These are phyloP conservation scores for Sylvicapra grimmia DNA, from an alignment of 2,113 vertebrate species.

Conservation along the genomic window DNA sequence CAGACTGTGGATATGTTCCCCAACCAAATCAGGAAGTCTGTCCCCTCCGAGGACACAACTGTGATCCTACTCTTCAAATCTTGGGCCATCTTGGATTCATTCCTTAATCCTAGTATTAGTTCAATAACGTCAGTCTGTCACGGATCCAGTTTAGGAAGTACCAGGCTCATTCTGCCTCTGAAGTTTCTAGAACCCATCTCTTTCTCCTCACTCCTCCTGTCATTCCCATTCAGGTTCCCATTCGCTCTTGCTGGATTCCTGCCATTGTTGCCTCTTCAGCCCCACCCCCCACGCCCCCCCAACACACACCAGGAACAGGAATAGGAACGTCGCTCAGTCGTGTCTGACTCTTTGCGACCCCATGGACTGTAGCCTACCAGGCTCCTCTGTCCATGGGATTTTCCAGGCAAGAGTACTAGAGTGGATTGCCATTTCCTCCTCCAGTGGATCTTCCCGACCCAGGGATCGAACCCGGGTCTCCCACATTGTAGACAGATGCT, in stretches of 20 bases:
- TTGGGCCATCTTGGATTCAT: neutral
- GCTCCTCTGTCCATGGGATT: too few species aligned
- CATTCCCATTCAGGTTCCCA: neutral
- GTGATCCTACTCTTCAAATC: neutral
- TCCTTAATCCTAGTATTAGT: neutral
- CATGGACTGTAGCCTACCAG: too few species aligned
- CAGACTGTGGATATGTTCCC: neutral
- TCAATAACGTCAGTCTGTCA: neutral
- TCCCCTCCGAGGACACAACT: neutral
- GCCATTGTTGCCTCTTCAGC: neutral
- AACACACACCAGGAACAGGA: neutral
- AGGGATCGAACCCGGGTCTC: too few species aligned
- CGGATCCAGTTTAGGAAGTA: neutral
- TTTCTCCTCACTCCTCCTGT: neutral
- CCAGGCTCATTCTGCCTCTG: neutral
- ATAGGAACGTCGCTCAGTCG: too few species aligned
- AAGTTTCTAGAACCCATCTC: neutral
- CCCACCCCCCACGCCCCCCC: accelerated
- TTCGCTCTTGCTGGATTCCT: neutral
- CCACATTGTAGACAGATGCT: too few species aligned
- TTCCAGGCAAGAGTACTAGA: too few species aligned
- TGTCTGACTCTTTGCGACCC: too few species aligned
- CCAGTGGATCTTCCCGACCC: too few species aligned
- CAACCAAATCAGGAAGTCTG: neutral
- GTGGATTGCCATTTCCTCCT: too few species aligned